Percentiles rank a stretch among this genome's conserved stretches.
phyloP scores from a whole-genome alignment of 2,113 vertebrate genomes.

The Salvator merianae region DNA sequence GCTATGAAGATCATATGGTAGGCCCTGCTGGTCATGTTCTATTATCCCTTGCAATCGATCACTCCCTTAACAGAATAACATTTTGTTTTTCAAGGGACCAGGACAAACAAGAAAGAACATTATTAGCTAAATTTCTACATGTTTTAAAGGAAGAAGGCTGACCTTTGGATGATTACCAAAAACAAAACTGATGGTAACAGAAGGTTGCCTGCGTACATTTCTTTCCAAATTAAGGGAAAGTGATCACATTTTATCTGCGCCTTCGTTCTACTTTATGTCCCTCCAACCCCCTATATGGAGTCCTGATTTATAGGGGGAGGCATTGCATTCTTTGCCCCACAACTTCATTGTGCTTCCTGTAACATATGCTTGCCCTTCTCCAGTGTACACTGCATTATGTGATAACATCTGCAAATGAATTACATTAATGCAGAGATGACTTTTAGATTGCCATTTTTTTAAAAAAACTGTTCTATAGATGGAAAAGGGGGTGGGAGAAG shows the following conservation, averaged over 20 bases:
- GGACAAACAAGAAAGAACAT: neutral
- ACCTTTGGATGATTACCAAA: neutral
- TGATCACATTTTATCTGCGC: neutral
- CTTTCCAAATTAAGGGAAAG: neutral
- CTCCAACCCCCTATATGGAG: neutral
- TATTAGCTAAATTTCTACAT: neutral
- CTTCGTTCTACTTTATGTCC: conserved; percentile 20
- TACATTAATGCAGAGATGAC: conserved; percentile 39
- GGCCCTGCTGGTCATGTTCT: too few relatives aligned
- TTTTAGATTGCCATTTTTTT: conserved; percentile 3
- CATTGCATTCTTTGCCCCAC: conserved; percentile 2
- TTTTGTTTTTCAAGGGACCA: neutral
- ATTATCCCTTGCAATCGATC: neutral
- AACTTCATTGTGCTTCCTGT: neutral
- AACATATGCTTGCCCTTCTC: neutral
- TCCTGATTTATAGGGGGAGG: neutral
- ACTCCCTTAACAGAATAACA: neutral
- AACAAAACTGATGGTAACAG: neutral
- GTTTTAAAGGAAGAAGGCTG: neutral
- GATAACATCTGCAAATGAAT: conserved; percentile 42
- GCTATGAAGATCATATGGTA: neutral
- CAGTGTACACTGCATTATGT: neutral
- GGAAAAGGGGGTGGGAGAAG: conserved; percentile 17
- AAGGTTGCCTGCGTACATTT: neutral
- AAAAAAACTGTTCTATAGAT: neutral